A percentile compares a stretch with the other conserved stretches of the same genome.
These are phyloP conservation scores for Lepus timidus DNA, from an alignment of 2,113 vertebrate genomes.

Conservation along the genomic window DNA sequence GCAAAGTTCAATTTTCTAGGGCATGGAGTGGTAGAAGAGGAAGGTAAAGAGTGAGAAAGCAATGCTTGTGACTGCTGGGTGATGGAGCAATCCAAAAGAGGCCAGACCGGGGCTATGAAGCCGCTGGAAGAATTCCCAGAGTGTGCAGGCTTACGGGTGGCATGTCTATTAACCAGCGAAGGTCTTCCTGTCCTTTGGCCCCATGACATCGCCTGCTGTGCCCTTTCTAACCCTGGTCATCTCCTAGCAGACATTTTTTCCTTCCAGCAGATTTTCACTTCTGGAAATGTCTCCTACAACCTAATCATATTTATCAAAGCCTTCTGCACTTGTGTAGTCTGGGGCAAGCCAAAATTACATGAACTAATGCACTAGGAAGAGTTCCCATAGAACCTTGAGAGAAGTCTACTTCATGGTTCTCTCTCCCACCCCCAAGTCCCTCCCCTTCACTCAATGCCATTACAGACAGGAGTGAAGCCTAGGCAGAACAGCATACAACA, in stretches of 20 bases:
- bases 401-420: neutral
- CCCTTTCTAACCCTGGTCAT: neutral
- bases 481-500: neutral
- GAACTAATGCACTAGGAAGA: neutral
- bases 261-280: conserved; percentile 23
- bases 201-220: neutral
- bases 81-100: neutral
- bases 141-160: neutral
- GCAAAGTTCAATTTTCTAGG: conserved; percentile 31
- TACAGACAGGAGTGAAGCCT: neutral
- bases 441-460: neutral
- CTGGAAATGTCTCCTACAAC: conserved; percentile 28
- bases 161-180: neutral
- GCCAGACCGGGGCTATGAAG: too few relatives aligned
- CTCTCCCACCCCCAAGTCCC: neutral
- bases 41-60: neutral
- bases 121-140: neutral
- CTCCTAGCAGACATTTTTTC: neutral
- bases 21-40: neutral
- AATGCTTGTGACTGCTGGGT: neutral
- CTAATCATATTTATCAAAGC: neutral
- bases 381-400: neutral
- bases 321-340: neutral
- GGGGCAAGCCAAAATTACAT: neutral
- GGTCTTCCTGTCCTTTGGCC: neutral